Conservation (phyloP, 2,113 vertebrate genomes). For the Lipophrys pholis region DNA sequence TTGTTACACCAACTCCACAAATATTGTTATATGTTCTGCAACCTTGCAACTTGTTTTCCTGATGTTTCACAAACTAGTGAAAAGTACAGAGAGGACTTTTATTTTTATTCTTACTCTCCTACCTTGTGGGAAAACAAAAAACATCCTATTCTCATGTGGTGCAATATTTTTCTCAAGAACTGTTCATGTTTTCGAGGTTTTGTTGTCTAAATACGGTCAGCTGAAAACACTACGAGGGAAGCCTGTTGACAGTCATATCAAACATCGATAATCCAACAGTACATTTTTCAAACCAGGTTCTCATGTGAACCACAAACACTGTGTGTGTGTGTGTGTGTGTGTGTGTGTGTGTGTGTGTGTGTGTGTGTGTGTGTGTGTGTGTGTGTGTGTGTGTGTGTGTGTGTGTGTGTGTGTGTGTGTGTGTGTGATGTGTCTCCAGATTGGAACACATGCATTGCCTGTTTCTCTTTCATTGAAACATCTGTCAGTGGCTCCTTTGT, state of each 20-base stretch:
- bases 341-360: not conserved
- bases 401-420: not conserved
- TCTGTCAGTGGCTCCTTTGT: conserved; percentile 68
- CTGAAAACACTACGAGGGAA: not conserved
- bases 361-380: conserved; percentile 2
- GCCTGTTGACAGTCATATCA: not conserved
- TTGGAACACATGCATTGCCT: conserved; percentile 51
- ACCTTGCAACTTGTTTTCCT: too few species aligned
- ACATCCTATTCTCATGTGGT: too few species aligned
- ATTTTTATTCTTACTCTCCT: too few species aligned
- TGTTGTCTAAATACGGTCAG: not conserved
- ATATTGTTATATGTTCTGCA: too few species aligned
- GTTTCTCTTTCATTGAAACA: conserved; percentile 59
- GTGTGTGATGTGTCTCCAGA: conserved; percentile 27
- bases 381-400: too few species aligned
- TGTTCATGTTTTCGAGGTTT: not conserved
- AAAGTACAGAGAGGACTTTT: too few species aligned
- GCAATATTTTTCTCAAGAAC: too few species aligned
- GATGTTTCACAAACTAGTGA: too few species aligned
- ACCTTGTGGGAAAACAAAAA: too few species aligned
- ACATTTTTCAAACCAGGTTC: not conserved
- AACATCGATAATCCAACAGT: not conserved
- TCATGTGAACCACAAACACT: conserved; percentile 4
- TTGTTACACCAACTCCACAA: too few species aligned
- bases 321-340: too few species aligned